Percentiles rank a stretch among this genome's conserved stretches.
These are phyloP conservation scores for Ecliptopera silaceata DNA, from an alignment of 2,888 invertebrate species.

Conservation along the genomic window DNA sequence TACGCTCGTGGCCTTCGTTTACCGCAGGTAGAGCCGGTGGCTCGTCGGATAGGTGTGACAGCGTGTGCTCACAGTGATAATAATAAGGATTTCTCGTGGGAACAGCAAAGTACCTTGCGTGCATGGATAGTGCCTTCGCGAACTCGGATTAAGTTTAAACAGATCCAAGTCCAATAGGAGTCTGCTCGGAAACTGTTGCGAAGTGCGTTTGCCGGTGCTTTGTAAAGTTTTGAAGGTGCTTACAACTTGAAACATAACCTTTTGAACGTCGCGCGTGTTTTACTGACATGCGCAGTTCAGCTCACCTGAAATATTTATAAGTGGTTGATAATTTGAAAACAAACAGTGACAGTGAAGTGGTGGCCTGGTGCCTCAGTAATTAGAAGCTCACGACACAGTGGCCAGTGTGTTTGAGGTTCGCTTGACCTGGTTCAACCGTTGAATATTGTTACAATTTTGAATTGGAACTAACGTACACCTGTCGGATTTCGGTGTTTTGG, in stretches of 20 bases:
- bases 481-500: slow-evolving; percentile 76
- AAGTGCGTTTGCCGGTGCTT: slow-evolving; percentile 58
- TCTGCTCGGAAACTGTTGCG: slow-evolving; percentile 60
- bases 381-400: slow-evolving; percentile 54
- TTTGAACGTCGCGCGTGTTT: slow-evolving; percentile 76
- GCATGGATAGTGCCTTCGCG: slow-evolving; percentile 42
- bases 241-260: slow-evolving; percentile 76
- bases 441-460: slow-evolving; percentile 56
- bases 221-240: slow-evolving; percentile 60
- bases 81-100: slow-evolving; percentile 56
- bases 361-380: slow-evolving; percentile 62
- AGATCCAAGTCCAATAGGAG: slow-evolving; percentile 62
- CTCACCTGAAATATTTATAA: slow-evolving; percentile 72
- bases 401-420: slow-evolving; percentile 34
- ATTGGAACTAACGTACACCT: slow-evolving; percentile 74
- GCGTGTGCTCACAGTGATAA: slow-evolving; percentile 57
- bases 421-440: slow-evolving; percentile 42
- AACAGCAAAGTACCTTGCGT: slow-evolving; percentile 53
- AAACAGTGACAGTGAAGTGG: slow-evolving; percentile 67
- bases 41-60: slow-evolving; percentile 64
- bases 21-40: slow-evolving; percentile 73
- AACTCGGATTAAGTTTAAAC: slow-evolving; percentile 54
- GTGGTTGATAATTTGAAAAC: slow-evolving; percentile 77
- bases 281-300: slow-evolving; percentile 76
- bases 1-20: slow-evolving; percentile 74